Evolutionary conservation across 2,888 invertebrate species (phyloP), one percentile per base, ranked within the genome.

Genomic region (Erannis defoliaria): DNA sequence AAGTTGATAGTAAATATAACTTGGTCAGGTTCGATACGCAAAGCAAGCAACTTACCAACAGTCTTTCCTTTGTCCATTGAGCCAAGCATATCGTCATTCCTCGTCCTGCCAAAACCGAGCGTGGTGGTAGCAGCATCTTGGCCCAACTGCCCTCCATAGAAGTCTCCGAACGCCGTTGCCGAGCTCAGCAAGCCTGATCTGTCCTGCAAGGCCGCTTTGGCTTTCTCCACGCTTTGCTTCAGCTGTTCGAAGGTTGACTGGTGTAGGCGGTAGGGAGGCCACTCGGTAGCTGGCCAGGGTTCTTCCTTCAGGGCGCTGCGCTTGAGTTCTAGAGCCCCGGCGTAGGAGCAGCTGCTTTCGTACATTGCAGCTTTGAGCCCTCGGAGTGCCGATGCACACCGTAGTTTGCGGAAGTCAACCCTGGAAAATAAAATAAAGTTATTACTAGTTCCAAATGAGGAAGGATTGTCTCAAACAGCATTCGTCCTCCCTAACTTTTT

Each of bases 331-430:
- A 96, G 91, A 81, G 96, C 96, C 86, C 96, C 96, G 85, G 97
- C 97, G 93, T 97, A 97, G 88, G 97, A 97, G 94, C 97, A 97
- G 83, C 97, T 97, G 93, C 97, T 97, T 94, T 97, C 97, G 95
- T 97, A 97, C 97, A 97, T 97, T 83, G 94, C 94, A 87, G 87
- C 84, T 86, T 88, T 90, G 69, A 86, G 80, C 64, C 85, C 85
- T 55, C 89, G 87, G 58, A 92, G 85, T 77, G 88, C 86, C 57
- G 82, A 80, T 5, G 89, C 89, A 81, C 89, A 88, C 88, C 89
- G 90, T 64, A 92, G 66, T 67, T 86, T 84, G 62, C 89, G 88
- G 67, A 88, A 79, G 77, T 92, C 88, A 58, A 91, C 81, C 87
- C 93, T 93, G 81, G 48, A 68, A 61, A 69, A 68, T 49, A 0